A percentile compares a stretch with the other conserved stretches of the same genome.
These are phyloP conservation scores for Xylota segnis DNA, from an alignment of 2,888 invertebrate species.

Conservation along the genomic window DNA sequence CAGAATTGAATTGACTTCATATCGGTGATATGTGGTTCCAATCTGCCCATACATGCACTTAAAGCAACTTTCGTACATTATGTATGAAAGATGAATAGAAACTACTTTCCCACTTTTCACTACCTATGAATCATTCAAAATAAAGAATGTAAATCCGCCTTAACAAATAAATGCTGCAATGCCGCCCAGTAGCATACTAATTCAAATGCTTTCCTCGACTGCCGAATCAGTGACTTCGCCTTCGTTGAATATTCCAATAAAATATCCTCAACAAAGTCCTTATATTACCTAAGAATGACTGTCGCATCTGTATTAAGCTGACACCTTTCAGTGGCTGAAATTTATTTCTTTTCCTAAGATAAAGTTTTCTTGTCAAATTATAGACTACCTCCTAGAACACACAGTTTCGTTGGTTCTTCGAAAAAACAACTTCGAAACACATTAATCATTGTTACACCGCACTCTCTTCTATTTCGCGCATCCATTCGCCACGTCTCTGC, in stretches of 20 bases:
- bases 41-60: too few species aligned
- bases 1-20: too few species aligned
- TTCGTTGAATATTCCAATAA: neutral
- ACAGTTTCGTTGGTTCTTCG: neutral
- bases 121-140: too few species aligned
- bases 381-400: neutral
- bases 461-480: neutral
- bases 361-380: slow-evolving; percentile 1
- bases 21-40: too few species aligned
- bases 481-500: neutral
- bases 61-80: too few species aligned
- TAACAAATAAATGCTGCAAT: too few species aligned
- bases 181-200: too few species aligned
- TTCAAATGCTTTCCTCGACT: too few species aligned
- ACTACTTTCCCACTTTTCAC: too few species aligned
- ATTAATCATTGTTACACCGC: slow-evolving; percentile 41
- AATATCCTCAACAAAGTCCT: neutral
- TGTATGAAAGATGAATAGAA: too few species aligned
- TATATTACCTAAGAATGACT: neutral
- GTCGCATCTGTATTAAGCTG: slow-evolving; percentile 4
- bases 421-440: slow-evolving; percentile 8
- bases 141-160: too few species aligned
- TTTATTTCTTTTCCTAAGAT: slow-evolving; percentile 17
- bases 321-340: slow-evolving; percentile 1
- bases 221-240: neutral